Conservation (phyloP, 2,888 invertebrate species). For the Zonitis immaculata region DNA sequence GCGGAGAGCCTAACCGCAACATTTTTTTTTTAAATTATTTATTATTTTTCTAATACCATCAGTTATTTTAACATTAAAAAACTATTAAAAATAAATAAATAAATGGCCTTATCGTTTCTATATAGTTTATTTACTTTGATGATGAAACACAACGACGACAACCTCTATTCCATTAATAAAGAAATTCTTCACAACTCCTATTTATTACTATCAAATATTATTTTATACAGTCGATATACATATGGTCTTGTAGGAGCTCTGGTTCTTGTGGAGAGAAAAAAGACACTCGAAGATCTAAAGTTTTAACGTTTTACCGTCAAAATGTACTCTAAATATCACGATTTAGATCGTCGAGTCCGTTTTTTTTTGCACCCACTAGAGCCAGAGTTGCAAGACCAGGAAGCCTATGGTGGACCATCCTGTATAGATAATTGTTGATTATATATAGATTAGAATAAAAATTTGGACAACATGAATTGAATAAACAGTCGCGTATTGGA, state of each 20-base stretch:
- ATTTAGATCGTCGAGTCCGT: too few relatives aligned
- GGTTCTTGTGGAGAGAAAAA: too few relatives aligned
- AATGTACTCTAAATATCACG: too few relatives aligned
- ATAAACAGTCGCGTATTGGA: neutral
- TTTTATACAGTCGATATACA: too few relatives aligned
- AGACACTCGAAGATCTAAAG: too few relatives aligned
- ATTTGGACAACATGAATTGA: neutral
- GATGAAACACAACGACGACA: slow-evolving; percentile 10
- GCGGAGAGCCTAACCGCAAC: too few relatives aligned
- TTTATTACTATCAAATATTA: neutral
- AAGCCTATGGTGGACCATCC: neutral
- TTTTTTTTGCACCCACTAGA: too few relatives aligned
- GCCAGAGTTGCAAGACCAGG: too few relatives aligned
- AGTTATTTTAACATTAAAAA: slow-evolving; percentile 22
- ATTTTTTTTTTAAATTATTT: too few relatives aligned
- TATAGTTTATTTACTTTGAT: slow-evolving; percentile 11
- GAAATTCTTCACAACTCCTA: neutral
- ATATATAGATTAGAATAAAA: neutral
- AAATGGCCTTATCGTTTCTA: slow-evolving; percentile 10
- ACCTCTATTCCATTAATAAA: slow-evolving; percentile 7
- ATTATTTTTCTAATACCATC: slow-evolving; percentile 4
- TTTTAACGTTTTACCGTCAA: too few relatives aligned
- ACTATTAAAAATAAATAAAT: slow-evolving; percentile 12
- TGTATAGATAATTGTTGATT: neutral
- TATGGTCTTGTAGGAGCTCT: too few relatives aligned